Evolutionary conservation across 92 coral and sea anemone species (phyloP), one percentile per base, ranked within the genome.

Genomic region (Porites cylindrica): DNA sequence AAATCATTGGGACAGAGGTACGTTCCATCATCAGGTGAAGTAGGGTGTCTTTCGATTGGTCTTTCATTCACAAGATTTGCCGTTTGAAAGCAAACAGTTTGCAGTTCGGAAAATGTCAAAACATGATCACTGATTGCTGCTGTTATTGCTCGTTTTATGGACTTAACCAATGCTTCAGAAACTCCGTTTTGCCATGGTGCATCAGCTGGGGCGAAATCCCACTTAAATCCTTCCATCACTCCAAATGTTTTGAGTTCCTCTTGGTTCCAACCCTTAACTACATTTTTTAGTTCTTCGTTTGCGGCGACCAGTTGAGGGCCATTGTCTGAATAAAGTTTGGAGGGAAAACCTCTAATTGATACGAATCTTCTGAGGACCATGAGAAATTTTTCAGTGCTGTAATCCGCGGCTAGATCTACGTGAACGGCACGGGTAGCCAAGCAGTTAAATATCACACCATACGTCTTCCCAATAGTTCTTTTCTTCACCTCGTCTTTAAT

Each of bases 111-210:
- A n/a, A 72, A 82, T 20, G 88, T 87, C 91, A 91, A 82, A 52
- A 91, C 80, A 61, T 77, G 80, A 18, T 90, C 83, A 62, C 72
- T 59, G 47, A 84, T 84, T 29, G 81, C 82, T 20, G 80, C 62
- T 61, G 72, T 88, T 52, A 83, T 54, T 17, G 88, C 90, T 51
- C 70, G 65, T 70, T 89, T 92, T 26, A 77, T 93, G 3, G 95
- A 75, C 29, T 89, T 85, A 13, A 92, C 82, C 52, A 92, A 73
- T 13, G 91, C 79, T 82, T 93, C 93, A 7, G 90, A 77, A 21
- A 78, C 68, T 26, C 96, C 91, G 86, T 91, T 91, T 66, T 87
- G 84, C 92, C 92, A 93, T 6, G 92, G 94, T 50, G 92, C 92
- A 47, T 93, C 92, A 12, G 94, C 89, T 71, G 83, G 88, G 2